Conservation (phyloP, 2,888 invertebrate genomes). For the Fragum whitleyi region DNA sequence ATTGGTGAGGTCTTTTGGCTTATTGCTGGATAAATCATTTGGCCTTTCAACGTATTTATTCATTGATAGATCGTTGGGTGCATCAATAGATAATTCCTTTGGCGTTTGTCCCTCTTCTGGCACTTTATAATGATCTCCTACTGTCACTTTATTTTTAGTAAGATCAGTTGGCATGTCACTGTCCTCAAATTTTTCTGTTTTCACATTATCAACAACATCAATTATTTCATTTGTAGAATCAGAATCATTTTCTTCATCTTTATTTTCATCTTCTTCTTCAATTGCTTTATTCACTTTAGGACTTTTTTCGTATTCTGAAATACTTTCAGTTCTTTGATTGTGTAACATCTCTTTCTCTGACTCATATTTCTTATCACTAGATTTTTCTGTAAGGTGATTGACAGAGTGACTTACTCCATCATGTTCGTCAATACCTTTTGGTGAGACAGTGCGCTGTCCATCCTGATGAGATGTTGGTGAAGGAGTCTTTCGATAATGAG, state of each 20-base stretch:
- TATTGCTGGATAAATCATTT: constrained; percentile 35
- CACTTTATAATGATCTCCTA: neutral
- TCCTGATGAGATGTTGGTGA: constrained; percentile 16
- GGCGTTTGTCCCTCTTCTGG: constrained; percentile 13
- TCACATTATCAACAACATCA: neutral
- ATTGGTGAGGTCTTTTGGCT: constrained; percentile 51
- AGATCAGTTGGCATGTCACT: constrained; percentile 18
- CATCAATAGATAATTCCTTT: constrained; percentile 22
- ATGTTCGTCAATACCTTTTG: constrained; percentile 16
- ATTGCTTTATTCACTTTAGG: neutral
- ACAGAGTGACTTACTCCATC: neutral
- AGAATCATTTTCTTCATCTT: neutral
- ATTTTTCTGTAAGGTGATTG: neutral
- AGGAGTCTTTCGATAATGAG: constrained; percentile 39
- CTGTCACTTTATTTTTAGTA: constrained; percentile 9
- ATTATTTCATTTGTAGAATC: constrained; percentile 1
- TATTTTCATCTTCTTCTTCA: neutral
- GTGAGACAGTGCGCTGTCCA: constrained; percentile 23
- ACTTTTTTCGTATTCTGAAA: constrained; percentile 37
- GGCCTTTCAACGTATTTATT: constrained; percentile 32
- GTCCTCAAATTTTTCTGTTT: constrained; percentile 17
- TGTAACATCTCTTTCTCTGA: neutral
- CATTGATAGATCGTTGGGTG: constrained; percentile 39
- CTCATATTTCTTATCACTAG: neutral
- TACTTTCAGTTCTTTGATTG: neutral